phyloP scores from a whole-genome alignment of 2,797 vertebrate genomes.

The Phataginus tetradactyla region DNA sequence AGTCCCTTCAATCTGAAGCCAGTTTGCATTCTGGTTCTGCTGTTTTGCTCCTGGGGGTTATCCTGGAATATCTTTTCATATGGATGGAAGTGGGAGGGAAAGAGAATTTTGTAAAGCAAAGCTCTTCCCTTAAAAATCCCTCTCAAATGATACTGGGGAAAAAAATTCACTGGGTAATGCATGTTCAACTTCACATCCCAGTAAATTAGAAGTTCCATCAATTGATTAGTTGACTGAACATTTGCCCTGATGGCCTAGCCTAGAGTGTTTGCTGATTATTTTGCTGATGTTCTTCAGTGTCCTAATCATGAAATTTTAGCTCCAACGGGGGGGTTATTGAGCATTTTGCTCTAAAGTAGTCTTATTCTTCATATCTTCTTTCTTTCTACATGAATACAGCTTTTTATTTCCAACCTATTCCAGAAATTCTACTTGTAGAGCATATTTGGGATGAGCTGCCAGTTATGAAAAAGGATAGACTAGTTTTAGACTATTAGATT shows the following conservation, averaged over 20 bases:
- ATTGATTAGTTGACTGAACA: no score
- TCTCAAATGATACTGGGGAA: fast-evolving
- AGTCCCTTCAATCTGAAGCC: no score
- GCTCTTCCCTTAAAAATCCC: not conserved
- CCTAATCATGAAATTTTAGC: no score
- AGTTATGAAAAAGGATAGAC: not conserved
- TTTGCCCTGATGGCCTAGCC: not conserved
- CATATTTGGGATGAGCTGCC: not conserved
- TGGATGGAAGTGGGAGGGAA: not conserved
- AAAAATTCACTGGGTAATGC: not conserved
- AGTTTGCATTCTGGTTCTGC: fast-evolving
- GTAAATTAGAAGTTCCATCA: fast-evolving
- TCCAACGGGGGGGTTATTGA: not conserved
- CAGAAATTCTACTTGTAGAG: not conserved
- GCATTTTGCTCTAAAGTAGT: not conserved
- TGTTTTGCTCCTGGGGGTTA: no score
- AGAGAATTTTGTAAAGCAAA: not conserved
- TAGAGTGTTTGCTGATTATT: not conserved
- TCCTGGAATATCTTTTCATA: no score
- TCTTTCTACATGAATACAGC: not conserved
- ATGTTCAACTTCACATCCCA: not conserved
- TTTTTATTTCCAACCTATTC: not conserved
- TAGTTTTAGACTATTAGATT: not conserved
- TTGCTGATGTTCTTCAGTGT: not conserved
- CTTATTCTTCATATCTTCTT: not conserved